These are phyloP conservation scores for Leptatherina wallacei DNA, from an alignment of 2,797 vertebrate species.

Conservation along the genomic window DNA sequence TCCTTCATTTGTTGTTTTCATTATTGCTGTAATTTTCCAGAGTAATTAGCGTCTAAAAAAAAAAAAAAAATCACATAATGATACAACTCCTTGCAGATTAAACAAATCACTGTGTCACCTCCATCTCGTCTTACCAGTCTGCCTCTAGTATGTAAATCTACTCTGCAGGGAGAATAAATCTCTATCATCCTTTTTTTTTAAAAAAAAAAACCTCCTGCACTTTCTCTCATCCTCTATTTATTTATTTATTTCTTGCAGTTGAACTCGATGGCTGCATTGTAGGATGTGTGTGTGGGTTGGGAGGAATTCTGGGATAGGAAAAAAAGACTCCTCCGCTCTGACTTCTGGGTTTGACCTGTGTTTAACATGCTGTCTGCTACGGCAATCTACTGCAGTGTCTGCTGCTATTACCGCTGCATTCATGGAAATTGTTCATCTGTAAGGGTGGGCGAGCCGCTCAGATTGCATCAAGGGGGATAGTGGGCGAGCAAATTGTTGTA, in stretches of 20 bases:
- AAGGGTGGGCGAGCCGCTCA: constrained; percentile 55
- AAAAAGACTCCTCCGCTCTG: constrained; percentile 73
- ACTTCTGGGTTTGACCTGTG: constrained; percentile 77
- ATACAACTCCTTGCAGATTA: constrained; percentile 35
- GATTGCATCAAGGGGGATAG: constrained; percentile 36
- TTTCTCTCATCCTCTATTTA: constrained; percentile 15
- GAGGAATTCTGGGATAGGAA: constrained; percentile 78
- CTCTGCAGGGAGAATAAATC: constrained; percentile 28
- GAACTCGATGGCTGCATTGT: constrained; percentile 66
- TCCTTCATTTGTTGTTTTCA: constrained; percentile 41
- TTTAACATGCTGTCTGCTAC: constrained; percentile 75
- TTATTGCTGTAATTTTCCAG: constrained; percentile 48
- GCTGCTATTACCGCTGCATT: constrained; percentile 42
- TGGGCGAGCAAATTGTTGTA: constrained; percentile 48
- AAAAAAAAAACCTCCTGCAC: constrained; percentile 23
- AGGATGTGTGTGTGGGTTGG: constrained; percentile 78
- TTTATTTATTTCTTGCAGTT: constrained; percentile 36
- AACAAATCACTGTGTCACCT: constrained; percentile 33
- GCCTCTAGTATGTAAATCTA: constrained; percentile 35
- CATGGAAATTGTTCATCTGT: constrained; percentile 35
- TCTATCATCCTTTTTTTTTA: constrained; percentile 50
- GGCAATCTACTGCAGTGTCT: constrained; percentile 57
- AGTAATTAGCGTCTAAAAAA: constrained; percentile 42
- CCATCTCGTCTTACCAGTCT: constrained; percentile 2
- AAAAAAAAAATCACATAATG: constrained; percentile 34